phyloP scores from a whole-genome alignment of 1,140 invertebrate species.

The Ephestia elutella region DNA sequence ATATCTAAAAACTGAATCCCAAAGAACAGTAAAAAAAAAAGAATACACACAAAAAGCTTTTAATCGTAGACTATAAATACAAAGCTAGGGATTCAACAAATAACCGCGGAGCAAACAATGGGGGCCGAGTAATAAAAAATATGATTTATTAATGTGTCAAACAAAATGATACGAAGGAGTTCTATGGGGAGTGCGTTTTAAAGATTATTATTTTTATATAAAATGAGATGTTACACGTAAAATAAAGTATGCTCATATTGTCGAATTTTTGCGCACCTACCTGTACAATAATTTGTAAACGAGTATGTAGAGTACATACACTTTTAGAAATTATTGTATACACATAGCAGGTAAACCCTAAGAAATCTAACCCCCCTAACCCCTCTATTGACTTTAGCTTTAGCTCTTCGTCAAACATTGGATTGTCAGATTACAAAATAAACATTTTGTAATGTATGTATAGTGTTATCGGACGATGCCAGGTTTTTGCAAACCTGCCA shows the following conservation, averaged over 20 bases:
- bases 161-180: slow-evolving; percentile 27
- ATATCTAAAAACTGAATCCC: too few relatives aligned
- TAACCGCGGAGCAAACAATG: slow-evolving; percentile 32
- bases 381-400: too few relatives aligned
- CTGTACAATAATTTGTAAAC: too few relatives aligned
- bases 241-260: too few relatives aligned
- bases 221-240: background rate
- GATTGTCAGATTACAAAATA: background rate
- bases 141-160: slow-evolving; percentile 43
- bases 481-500: slow-evolving; percentile 17
- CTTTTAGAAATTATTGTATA: too few relatives aligned
- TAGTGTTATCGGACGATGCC: slow-evolving; percentile 25
- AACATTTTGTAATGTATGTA: too few relatives aligned
- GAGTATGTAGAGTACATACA: too few relatives aligned
- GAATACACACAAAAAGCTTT: slow-evolving; percentile 19
- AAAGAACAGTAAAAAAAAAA: background rate
- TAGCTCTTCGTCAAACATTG: background rate
- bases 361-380: too few relatives aligned
- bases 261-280: too few relatives aligned
- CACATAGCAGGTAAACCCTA: too few relatives aligned
- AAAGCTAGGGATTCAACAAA: slow-evolving; percentile 29
- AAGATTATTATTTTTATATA: slow-evolving; percentile 17
- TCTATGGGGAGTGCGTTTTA: slow-evolving; percentile 23
- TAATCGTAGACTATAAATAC: slow-evolving; percentile 25
- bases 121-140: slow-evolving; percentile 37